A percentile compares a stretch with the other conserved stretches of the same genome.
Conservation (phyloP, 2,888 invertebrate genomes). For the Limnephilus lunatus region DNA sequence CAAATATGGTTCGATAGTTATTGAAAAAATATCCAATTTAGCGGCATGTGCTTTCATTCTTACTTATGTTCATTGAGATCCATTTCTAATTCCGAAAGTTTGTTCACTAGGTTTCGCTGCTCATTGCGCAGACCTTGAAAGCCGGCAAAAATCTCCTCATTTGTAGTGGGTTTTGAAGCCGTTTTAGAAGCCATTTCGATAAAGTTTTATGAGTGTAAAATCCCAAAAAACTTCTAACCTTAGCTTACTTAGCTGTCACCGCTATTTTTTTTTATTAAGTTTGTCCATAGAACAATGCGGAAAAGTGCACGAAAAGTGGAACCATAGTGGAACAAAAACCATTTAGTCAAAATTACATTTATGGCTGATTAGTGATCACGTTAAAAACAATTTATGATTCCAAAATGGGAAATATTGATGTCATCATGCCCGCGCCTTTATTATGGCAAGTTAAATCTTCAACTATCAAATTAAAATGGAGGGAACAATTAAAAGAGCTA, state of each 20-base stretch:
- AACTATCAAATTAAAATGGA: no score
- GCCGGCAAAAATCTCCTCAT: constrained; percentile 90
- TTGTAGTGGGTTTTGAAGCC: constrained; percentile 74
- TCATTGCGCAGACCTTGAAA: constrained; percentile 93
- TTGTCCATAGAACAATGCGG: not conserved
- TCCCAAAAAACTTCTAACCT: constrained; percentile 48
- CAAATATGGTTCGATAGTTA: not conserved
- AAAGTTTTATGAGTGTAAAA: constrained; percentile 35
- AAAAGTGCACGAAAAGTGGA: no score
- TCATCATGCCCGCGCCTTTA: no score
- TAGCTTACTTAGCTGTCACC: constrained; percentile 59
- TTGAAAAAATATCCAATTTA: not conserved
- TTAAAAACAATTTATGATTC: not conserved
- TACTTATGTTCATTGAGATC: constrained; percentile 98
- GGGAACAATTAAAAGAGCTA: no score
- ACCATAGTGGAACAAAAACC: not conserved
- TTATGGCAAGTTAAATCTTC: no score
- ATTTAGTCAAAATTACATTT: not conserved
- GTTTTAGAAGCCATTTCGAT: constrained; percentile 71
- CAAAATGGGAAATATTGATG: not conserved
- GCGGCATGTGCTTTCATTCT: constrained; percentile 68
- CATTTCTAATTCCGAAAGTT: constrained; percentile 94
- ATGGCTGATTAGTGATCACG: not conserved
- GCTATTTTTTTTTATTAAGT: not conserved
- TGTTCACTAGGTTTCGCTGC: constrained; percentile 90